Conservation (phyloP, 2,113 vertebrate genomes). For the Centropristis striata region DNA sequence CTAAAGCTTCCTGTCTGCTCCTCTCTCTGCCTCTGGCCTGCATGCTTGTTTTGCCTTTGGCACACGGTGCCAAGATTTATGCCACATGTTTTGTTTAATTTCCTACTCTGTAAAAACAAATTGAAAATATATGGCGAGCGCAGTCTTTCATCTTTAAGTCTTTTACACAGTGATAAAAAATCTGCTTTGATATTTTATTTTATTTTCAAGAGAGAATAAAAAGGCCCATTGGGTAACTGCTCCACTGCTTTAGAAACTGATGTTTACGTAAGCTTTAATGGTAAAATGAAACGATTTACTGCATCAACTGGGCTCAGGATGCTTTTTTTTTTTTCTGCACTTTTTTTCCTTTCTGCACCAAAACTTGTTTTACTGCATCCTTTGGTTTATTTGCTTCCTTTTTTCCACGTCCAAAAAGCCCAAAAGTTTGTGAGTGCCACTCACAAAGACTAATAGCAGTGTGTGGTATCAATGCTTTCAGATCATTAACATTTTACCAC, state of each 20-base stretch:
- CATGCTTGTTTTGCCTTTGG: conserved; percentile 30
- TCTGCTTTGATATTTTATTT: conserved; percentile 25
- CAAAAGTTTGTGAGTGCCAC: too few relatives aligned
- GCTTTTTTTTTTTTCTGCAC: too few relatives aligned
- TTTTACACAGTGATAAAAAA: conserved; percentile 20
- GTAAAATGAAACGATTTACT: neutral
- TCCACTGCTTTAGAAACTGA: neutral
- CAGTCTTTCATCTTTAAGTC: conserved; percentile 10
- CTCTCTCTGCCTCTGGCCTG: conserved; percentile 1
- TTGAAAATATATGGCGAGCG: conserved; percentile 15
- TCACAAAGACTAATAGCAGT: neutral
- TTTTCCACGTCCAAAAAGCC: too few relatives aligned
- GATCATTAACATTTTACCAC: neutral
- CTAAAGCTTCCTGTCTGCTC: conserved; percentile 18
- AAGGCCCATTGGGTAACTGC: neutral
- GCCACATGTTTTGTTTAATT: conserved; percentile 37
- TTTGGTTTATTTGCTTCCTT: too few relatives aligned
- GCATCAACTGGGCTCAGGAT: neutral
- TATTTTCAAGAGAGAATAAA: conserved; percentile 7
- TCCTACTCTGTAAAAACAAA: conserved; percentile 12
- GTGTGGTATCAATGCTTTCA: too few relatives aligned
- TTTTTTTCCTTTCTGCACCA: too few relatives aligned
- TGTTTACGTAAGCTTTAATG: neutral
- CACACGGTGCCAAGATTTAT: conserved; percentile 12
- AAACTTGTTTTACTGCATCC: too few relatives aligned